phyloP scores from a whole-genome alignment of 2,888 invertebrate genomes.

The Teleogryllus oceanicus region DNA sequence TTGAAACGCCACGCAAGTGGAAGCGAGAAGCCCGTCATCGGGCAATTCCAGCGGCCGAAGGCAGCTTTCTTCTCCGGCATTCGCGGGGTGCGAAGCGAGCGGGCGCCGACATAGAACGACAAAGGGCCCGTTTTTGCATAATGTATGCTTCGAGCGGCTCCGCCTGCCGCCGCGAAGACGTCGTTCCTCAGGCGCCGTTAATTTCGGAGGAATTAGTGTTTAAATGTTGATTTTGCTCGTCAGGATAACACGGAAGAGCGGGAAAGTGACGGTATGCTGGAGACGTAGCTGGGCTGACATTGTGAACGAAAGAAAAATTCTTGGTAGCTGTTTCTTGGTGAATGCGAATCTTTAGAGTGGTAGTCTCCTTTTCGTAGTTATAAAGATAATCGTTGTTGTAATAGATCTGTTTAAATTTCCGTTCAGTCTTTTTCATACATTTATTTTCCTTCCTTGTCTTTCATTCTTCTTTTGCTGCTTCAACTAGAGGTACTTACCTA shows the following conservation, averaged over 20 bases:
- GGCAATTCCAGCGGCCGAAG: neutral
- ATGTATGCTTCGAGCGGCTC: neutral
- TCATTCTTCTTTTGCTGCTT: no score
- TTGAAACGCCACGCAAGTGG: no score
- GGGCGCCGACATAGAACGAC: neutral
- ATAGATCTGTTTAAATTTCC: no score
- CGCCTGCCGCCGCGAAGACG: neutral
- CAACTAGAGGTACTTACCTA: no score
- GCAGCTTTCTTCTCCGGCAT: neutral
- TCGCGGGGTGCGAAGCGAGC: neutral
- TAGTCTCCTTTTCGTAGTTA: no score
- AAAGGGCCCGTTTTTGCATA: neutral
- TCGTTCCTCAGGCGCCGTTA: neutral
- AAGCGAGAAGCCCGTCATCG: no score
- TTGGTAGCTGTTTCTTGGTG: no score
- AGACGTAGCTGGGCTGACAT: neutral
- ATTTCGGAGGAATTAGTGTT: neutral
- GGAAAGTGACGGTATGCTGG: neutral
- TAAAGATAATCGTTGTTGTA: no score
- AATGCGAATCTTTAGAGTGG: no score
- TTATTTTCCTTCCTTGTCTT: no score
- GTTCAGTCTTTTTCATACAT: no score
- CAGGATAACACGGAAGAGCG: neutral
- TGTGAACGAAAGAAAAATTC: no score
- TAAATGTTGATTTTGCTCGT: constrained; percentile 9